Percentiles rank a stretch among this genome's conserved stretches.
Conservation (phyloP, 2,888 invertebrate genomes). For the Archips xylosteana region DNA sequence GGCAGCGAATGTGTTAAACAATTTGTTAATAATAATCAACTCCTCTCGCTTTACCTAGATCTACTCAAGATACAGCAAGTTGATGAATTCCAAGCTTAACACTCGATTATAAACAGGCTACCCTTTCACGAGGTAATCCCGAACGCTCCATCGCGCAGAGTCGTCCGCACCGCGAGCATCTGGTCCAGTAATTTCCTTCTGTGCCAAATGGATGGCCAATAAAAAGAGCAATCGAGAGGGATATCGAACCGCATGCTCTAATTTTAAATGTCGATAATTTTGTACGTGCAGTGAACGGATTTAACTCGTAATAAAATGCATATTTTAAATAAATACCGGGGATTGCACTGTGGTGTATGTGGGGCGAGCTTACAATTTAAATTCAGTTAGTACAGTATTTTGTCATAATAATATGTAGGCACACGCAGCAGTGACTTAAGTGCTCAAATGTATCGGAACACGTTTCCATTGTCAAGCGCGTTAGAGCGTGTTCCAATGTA, state of each 20-base stretch:
- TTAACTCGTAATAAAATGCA: conserved; percentile 9
- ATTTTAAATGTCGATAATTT: conserved; percentile 37
- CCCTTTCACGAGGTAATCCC: conserved; percentile 17
- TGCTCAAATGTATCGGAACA: too few species aligned
- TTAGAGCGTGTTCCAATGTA: too few species aligned
- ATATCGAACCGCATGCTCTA: conserved; percentile 37
- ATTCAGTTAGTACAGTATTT: background rate
- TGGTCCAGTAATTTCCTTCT: conserved; percentile 29
- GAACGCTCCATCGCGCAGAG: conserved; percentile 25
- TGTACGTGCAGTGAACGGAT: conserved; percentile 21
- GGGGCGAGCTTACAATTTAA: background rate
- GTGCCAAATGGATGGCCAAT: conserved; percentile 40
- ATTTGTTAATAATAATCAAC: too few species aligned
- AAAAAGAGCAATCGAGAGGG: conserved; percentile 31
- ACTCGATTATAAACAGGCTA: conserved; percentile 11
- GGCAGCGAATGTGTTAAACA: too few species aligned
- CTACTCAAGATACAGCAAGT: conserved; percentile 9
- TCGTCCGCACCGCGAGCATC: conserved; percentile 24
- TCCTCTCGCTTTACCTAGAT: background rate
- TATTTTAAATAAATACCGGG: conserved; percentile 10
- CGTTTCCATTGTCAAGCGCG: too few species aligned
- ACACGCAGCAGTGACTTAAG: too few species aligned
- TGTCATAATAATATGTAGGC: background rate
- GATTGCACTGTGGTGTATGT: background rate
- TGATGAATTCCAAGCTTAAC: conserved; percentile 7